These are phyloP conservation scores for Muraenolepis orangiensis DNA, from an alignment of 2,797 vertebrate species.

Conservation along the genomic window DNA sequence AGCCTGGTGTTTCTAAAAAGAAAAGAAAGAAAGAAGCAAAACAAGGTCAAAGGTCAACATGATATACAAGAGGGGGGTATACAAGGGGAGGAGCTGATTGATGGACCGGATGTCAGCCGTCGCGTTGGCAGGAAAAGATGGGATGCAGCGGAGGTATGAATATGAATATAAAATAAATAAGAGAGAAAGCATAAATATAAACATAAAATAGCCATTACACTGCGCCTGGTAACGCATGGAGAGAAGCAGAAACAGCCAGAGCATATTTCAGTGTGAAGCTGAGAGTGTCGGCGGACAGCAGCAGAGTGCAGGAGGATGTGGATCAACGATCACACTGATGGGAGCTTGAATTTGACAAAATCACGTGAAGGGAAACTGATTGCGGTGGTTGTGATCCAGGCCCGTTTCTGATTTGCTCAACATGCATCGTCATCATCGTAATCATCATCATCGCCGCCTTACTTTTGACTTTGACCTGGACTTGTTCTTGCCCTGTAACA, in stretches of 20 bases:
- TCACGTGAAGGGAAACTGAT: background rate
- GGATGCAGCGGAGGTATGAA: background rate
- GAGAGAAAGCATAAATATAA: background rate
- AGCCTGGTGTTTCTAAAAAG: conserved; percentile 62
- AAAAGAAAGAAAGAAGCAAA: background rate
- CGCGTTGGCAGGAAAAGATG: background rate
- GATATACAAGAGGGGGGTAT: background rate
- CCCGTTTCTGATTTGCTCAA: conserved; percentile 1
- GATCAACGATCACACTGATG: background rate
- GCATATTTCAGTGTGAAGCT: conserved; percentile 25
- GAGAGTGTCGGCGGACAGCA: conserved; percentile 1
- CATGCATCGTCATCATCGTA: conserved; percentile 53
- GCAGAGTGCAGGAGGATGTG: background rate
- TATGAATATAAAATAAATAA: background rate
- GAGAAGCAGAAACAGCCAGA: conserved; percentile 4
- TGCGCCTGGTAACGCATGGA: background rate
- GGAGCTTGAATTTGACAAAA: background rate
- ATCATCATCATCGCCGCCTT: conserved; percentile 57
- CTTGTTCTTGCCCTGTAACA: conserved; percentile 76
- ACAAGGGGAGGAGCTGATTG: background rate
- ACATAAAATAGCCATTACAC: background rate
- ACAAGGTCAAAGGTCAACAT: background rate
- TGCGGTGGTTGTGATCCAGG: conserved; percentile 1
- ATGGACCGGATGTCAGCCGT: background rate
- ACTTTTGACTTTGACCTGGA: conserved; percentile 77